Evolutionary conservation across 2,888 invertebrate genomes (phyloP).

Genomic region (Stenodera caucasica): DNA sequence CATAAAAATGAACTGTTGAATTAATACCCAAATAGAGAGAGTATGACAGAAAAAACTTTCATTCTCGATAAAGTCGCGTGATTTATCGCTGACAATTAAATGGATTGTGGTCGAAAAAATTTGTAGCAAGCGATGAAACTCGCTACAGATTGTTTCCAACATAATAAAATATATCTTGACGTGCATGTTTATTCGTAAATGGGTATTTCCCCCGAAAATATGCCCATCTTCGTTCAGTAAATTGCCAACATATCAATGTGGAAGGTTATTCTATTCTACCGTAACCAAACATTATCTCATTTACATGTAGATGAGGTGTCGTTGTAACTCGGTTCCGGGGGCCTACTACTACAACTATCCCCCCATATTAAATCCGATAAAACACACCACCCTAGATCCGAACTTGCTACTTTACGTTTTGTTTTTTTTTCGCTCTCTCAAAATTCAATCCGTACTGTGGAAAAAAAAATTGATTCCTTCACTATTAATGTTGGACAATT

Average conservation of each 20-base stretch:
- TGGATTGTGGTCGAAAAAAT: background rate
- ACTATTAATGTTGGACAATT: background rate
- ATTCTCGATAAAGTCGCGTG: background rate
- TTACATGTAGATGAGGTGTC: slow-evolving; percentile 53
- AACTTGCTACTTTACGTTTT: too few species aligned
- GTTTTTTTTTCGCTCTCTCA: too few species aligned
- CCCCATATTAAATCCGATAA: slow-evolving; percentile 36
- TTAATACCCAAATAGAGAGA: too few species aligned
- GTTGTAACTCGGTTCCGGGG: slow-evolving; percentile 47
- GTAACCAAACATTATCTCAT: slow-evolving; percentile 52
- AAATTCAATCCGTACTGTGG: too few species aligned
- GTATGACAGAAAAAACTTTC: background rate
- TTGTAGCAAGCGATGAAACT: background rate
- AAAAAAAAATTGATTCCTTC: too few species aligned
- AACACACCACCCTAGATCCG: slow-evolving; percentile 21
- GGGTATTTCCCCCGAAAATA: slow-evolving; percentile 11
- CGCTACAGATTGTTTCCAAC: background rate
- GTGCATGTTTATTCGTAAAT: background rate
- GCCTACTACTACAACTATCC: slow-evolving; percentile 21
- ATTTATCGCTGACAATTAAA: slow-evolving; percentile 1
- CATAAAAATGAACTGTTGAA: too few species aligned
- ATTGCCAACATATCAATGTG: slow-evolving; percentile 39
- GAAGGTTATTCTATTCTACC: slow-evolving; percentile 39
- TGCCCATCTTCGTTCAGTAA: slow-evolving; percentile 39
- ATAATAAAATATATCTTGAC: slow-evolving; percentile 1